These are phyloP conservation scores for Oncorhynchus nerka DNA, from an alignment of 2,113 vertebrate genomes.

Conservation along the genomic window DNA sequence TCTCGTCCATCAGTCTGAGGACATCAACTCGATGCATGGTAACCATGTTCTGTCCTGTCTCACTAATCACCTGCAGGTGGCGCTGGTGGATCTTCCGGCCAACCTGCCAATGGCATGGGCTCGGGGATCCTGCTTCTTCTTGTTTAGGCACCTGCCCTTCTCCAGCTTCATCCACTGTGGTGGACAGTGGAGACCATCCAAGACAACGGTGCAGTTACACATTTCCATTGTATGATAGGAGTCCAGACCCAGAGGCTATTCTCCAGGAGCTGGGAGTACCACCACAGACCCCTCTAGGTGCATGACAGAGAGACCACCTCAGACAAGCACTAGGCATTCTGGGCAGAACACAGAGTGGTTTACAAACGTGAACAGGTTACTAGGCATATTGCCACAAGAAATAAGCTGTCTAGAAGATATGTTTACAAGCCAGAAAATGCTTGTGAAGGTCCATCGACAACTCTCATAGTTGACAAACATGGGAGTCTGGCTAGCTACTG, in stretches of 20 bases:
- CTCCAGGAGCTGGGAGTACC: slow-evolving; percentile 7
- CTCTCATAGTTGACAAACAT: too few species aligned
- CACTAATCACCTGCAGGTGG: slow-evolving; percentile 76
- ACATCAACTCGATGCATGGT: slow-evolving; percentile 80
- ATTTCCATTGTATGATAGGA: not conserved
- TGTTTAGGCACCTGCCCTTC: slow-evolving; percentile 40
- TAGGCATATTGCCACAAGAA: not conserved
- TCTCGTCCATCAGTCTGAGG: slow-evolving; percentile 80
- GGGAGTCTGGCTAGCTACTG: too few species aligned
- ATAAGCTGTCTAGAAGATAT: too few species aligned
- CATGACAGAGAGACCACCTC: slow-evolving; percentile 50
- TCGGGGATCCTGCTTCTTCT: slow-evolving; percentile 55
- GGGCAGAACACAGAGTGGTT: not conserved
- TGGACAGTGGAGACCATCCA: slow-evolving; percentile 53
- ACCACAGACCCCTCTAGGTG: not conserved
- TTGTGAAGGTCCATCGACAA: too few species aligned
- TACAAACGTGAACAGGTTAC: not conserved
- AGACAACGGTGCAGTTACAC: not conserved
- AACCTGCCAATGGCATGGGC: slow-evolving; percentile 59
- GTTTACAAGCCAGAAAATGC: too few species aligned
- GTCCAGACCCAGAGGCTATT: slow-evolving; percentile 10
- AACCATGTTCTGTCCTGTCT: slow-evolving; percentile 81
- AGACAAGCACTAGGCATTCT: slow-evolving; percentile 68
- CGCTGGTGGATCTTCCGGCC: slow-evolving; percentile 83
- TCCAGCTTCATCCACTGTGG: slow-evolving; percentile 48